These are phyloP conservation scores for Scaptomyza polygonia DNA, from an alignment of 2,888 invertebrate species.

Conservation along the genomic window DNA sequence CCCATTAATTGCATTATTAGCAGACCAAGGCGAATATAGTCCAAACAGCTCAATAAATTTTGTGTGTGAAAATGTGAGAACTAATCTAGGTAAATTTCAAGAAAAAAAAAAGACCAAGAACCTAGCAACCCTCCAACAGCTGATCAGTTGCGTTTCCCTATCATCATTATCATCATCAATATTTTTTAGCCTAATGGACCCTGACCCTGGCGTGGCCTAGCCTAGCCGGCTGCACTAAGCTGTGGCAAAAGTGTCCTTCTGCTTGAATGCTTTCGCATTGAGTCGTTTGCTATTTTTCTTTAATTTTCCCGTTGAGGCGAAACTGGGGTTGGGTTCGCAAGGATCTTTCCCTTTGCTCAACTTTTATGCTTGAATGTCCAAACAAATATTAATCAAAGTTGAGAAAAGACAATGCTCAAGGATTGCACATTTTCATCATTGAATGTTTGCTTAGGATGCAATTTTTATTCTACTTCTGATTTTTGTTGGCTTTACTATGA, in stretches of 20 bases:
- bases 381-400: slow-evolving; percentile 76
- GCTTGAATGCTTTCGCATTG: slow-evolving; percentile 59
- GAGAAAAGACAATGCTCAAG: slow-evolving; percentile 15
- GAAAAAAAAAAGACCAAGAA: slow-evolving; percentile 8
- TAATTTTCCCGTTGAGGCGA: slow-evolving; percentile 53
- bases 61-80: slow-evolving; percentile 61
- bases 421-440: background rate
- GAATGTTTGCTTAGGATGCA: slow-evolving; percentile 52
- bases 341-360: slow-evolving; percentile 31
- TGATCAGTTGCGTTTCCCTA: slow-evolving; percentile 49
- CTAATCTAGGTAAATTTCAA: slow-evolving; percentile 42
- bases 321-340: slow-evolving; percentile 53
- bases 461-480: background rate
- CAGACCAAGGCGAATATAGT: slow-evolving; percentile 44
- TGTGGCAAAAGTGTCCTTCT: slow-evolving; percentile 78
- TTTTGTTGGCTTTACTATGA: background rate
- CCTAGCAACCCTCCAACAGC: slow-evolving; percentile 59
- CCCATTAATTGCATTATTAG: slow-evolving; percentile 80
- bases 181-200: slow-evolving; percentile 83
- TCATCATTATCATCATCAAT: slow-evolving; percentile 66
- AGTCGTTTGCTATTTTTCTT: slow-evolving; percentile 55
- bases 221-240: slow-evolving; percentile 73
- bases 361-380: slow-evolving; percentile 67
- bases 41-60: slow-evolving; percentile 65
- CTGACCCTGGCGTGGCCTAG: slow-evolving; percentile 74